Conservation (phyloP, 2,888 invertebrate species). For the Sclerodermus sp. region DNA sequence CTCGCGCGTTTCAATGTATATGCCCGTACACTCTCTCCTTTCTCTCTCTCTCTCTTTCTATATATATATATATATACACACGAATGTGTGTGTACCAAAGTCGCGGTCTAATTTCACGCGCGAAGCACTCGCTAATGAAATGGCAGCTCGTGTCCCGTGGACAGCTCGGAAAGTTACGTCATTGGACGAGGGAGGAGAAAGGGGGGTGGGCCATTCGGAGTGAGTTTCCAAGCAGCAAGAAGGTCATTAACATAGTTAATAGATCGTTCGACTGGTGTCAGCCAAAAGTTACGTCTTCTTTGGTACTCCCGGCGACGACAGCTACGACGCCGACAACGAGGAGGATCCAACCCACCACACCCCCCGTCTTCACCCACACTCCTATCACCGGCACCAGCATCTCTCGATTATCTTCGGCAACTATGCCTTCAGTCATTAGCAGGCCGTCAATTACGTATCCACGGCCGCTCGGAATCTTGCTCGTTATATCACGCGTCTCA, state of each 20-base stretch:
- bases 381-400: no score
- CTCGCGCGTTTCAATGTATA: background rate
- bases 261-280: background rate
- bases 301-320: background rate
- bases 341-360: background rate
- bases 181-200: no score
- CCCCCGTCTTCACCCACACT: no score
- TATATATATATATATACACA: no score
- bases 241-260: constrained; percentile 3
- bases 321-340: background rate
- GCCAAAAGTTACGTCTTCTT: background rate
- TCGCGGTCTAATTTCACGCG: background rate
- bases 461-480: no score
- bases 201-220: no score
- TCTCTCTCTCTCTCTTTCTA: no score
- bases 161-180: background rate
- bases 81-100: background rate
- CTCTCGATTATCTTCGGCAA: background rate
- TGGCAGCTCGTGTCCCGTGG: background rate
- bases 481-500: no score
- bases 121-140: background rate
- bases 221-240: background rate
- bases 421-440: constrained; percentile 10
- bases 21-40: background rate
- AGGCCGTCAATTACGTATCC: background rate